phyloP scores from a whole-genome alignment of 2,888 invertebrate species.

The Gonocerus acuteangulatus region DNA sequence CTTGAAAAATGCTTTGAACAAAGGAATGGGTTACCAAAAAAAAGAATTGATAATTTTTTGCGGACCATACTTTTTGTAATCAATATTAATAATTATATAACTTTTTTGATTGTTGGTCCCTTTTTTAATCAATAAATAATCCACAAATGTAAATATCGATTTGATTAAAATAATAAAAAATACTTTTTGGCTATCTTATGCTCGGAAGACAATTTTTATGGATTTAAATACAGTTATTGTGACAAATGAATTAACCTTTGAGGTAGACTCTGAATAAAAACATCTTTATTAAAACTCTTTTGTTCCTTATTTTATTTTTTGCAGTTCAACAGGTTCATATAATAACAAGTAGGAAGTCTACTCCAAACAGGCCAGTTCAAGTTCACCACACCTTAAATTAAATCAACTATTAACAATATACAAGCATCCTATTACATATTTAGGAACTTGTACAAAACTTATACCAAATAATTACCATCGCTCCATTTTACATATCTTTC shows the following conservation, averaged over 20 bases:
- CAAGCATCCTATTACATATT: too few species aligned
- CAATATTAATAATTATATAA: neutral
- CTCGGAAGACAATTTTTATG: slow-evolving; percentile 13
- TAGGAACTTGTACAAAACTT: too few species aligned
- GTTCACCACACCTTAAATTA: too few species aligned
- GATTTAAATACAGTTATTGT: slow-evolving; percentile 1
- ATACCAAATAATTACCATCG: too few species aligned
- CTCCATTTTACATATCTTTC: too few species aligned
- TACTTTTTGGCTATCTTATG: slow-evolving; percentile 15
- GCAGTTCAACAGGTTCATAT: too few species aligned
- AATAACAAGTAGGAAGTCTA: too few species aligned
- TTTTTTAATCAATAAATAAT: slow-evolving; percentile 6
- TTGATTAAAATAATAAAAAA: neutral
- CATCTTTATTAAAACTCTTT: too few species aligned
- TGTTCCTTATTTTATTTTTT: too few species aligned
- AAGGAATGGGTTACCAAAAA: slow-evolving; percentile 1
- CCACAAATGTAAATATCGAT: slow-evolving; percentile 1
- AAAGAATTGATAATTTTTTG: neutral
- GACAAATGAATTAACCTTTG: slow-evolving; percentile 5
- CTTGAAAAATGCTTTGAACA: slow-evolving; percentile 1
- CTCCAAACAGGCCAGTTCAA: too few species aligned
- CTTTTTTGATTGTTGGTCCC: slow-evolving; percentile 1
- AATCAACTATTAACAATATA: too few species aligned
- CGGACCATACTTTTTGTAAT: slow-evolving; percentile 5
- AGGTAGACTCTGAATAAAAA: too few species aligned